phyloP scores from a whole-genome alignment of 1,140 invertebrate species.

The Heliothis virescens region DNA sequence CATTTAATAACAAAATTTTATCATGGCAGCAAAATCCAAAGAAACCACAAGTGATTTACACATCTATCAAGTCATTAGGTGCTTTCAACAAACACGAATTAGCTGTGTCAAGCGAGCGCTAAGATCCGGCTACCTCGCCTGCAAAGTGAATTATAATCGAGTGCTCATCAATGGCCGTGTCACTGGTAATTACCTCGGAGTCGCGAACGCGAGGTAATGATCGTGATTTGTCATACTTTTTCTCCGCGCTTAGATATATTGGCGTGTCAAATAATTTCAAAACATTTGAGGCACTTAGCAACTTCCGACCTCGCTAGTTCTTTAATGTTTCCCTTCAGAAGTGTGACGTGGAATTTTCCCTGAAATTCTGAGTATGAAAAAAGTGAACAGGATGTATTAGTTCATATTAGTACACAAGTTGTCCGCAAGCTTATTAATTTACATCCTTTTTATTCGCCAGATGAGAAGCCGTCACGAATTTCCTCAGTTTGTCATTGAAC shows the following conservation, averaged over 20 bases:
- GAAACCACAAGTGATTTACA: background rate
- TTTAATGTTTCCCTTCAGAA: constrained; percentile 33
- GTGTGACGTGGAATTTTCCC: constrained; percentile 6
- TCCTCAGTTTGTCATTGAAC: constrained; percentile 54
- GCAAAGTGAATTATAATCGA: constrained; percentile 53
- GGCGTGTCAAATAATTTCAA: constrained; percentile 48
- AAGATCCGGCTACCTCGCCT: constrained; percentile 38
- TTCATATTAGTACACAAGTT: constrained; percentile 11
- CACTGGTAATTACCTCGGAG: constrained; percentile 50
- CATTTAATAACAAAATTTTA: too few relatives aligned
- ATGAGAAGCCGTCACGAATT: constrained; percentile 42
- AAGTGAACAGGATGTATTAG: constrained; percentile 29
- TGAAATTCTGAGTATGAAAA: constrained; percentile 13
- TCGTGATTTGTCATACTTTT: constrained; percentile 78
- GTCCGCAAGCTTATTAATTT: constrained; percentile 22
- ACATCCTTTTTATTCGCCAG: constrained; percentile 17
- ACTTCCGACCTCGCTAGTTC: constrained; percentile 10
- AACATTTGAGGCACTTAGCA: background rate
- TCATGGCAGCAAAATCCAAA: too few relatives aligned
- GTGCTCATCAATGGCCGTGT: constrained; percentile 49
- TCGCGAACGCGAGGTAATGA: constrained; percentile 57
- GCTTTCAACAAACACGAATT: background rate
- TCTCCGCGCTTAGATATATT: constrained; percentile 54
- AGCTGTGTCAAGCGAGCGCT: constrained; percentile 9
- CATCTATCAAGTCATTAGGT: constrained; percentile 1